phyloP scores from a whole-genome alignment of 2,113 vertebrate species.

The Sigmodon hispidus region DNA sequence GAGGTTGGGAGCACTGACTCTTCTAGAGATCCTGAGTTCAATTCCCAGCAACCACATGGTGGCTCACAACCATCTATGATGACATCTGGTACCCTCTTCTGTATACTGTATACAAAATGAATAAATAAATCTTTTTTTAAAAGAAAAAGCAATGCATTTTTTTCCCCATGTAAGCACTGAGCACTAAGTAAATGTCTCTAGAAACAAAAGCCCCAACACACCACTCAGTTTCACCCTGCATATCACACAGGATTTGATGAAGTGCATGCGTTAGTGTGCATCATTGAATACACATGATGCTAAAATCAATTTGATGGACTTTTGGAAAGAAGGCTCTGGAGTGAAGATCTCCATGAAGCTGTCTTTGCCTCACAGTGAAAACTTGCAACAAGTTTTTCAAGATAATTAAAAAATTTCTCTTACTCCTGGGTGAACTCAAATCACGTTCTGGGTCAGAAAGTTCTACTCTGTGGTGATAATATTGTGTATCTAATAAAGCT shows the following conservation, averaged over 20 bases:
- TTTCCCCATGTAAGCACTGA: neutral
- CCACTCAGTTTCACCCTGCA: slow-evolving; percentile 2
- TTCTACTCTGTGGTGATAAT: too few relatives aligned
- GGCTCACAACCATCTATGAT: too few relatives aligned
- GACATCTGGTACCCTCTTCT: too few relatives aligned
- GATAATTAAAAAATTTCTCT: slow-evolving; percentile 18
- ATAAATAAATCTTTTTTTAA: too few relatives aligned
- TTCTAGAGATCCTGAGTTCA: too few relatives aligned
- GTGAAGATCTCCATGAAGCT: neutral
- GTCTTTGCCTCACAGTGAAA: neutral
- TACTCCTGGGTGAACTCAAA: neutral
- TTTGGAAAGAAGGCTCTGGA: slow-evolving; percentile 27
- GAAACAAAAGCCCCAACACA: slow-evolving; percentile 47
- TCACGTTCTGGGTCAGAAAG: neutral
- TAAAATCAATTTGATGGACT: slow-evolving; percentile 9
- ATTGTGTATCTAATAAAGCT: too few relatives aligned
- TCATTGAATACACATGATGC: neutral
- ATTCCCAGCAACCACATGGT: too few relatives aligned
- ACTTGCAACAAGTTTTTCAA: slow-evolving; percentile 11
- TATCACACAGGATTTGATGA: slow-evolving; percentile 10
- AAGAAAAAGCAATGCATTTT: slow-evolving; percentile 54
- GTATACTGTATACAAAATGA: too few relatives aligned
- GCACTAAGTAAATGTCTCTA: slow-evolving; percentile 14
- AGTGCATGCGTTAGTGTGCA: neutral
- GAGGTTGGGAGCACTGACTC: too few relatives aligned